A percentile compares a stretch with the other conserved stretches of the same genome.
phyloP scores from a whole-genome alignment of 2,888 invertebrate genomes.

The Caenorhabditis sp. region DNA sequence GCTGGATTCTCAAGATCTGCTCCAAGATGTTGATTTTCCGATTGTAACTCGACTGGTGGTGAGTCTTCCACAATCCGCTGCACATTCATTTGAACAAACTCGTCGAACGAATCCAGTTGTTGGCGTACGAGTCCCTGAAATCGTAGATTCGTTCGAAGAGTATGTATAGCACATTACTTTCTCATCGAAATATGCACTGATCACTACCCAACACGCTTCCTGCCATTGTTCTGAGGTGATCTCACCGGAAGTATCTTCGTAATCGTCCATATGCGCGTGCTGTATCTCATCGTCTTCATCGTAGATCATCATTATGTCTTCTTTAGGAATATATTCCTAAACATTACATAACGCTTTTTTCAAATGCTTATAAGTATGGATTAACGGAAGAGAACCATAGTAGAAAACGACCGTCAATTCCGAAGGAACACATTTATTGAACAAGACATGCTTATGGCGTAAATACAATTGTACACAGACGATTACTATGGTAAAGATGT shows the following conservation, averaged over 20 bases:
- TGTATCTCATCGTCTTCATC: constrained; percentile 64
- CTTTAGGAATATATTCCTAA: too few species aligned
- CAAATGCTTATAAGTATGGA: too few species aligned
- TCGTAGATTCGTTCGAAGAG: too few species aligned
- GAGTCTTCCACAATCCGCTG: constrained; percentile 99
- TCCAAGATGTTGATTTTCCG: constrained; percentile 95
- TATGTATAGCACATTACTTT: constrained; percentile 83
- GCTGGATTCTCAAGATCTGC: constrained; percentile 83
- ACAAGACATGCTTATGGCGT: too few species aligned
- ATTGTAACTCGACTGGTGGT: constrained; percentile 93
- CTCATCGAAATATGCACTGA: constrained; percentile 99
- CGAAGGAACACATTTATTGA: too few species aligned
- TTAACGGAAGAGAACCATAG: too few species aligned
- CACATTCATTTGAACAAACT: constrained; percentile 99
- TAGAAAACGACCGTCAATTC: too few species aligned
- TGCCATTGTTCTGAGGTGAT: constrained; percentile 96
- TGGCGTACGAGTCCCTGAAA: constrained; percentile 91
- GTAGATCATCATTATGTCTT: too few species aligned
- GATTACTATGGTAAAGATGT: too few species aligned
- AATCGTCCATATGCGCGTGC: constrained; percentile 43
- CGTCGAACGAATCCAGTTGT: constrained; percentile 98
- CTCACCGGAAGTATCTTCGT: constrained; percentile 84
- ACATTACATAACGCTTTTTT: neutral
- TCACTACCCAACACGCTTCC: constrained; percentile 98
- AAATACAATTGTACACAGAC: too few species aligned